A percentile compares a stretch with the other conserved stretches of the same genome.
Conservation (phyloP, 2,113 vertebrate species). For the Malurus melanocephalus region DNA sequence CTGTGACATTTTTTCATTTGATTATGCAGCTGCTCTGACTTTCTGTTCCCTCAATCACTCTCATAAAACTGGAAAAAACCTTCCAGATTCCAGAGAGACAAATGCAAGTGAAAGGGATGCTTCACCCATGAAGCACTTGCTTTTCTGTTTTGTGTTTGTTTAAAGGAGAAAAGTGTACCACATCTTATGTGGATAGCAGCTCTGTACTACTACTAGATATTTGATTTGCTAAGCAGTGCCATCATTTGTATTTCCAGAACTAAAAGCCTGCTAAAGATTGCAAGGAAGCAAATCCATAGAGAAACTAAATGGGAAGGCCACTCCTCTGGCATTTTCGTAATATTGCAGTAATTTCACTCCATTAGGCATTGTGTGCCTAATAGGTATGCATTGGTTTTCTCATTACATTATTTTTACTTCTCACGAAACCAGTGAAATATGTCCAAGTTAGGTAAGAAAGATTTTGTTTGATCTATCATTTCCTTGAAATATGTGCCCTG, state of each 20-base stretch:
- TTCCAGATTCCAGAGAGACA: neutral
- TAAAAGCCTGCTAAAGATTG: neutral
- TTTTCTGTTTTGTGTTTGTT: neutral
- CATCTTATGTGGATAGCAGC: neutral
- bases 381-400: neutral
- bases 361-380: neutral
- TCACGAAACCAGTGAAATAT: neutral
- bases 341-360: neutral
- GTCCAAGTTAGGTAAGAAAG: neutral
- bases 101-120: neutral
- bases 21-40: neutral
- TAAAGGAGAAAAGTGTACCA: neutral
- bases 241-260: neutral
- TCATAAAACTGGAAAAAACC: neutral
- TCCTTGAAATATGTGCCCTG: neutral
- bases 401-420: neutral
- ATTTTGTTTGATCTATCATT: neutral
- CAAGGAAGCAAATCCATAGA: neutral
- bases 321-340: neutral
- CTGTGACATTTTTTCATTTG: slow-evolving; percentile 17
- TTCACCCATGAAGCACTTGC: neutral
- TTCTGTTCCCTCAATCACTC: neutral
- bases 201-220: neutral
- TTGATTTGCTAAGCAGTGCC: neutral
- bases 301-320: neutral